Conservation (phyloP, 2,888 invertebrate species). For the Phengaris arion region DNA sequence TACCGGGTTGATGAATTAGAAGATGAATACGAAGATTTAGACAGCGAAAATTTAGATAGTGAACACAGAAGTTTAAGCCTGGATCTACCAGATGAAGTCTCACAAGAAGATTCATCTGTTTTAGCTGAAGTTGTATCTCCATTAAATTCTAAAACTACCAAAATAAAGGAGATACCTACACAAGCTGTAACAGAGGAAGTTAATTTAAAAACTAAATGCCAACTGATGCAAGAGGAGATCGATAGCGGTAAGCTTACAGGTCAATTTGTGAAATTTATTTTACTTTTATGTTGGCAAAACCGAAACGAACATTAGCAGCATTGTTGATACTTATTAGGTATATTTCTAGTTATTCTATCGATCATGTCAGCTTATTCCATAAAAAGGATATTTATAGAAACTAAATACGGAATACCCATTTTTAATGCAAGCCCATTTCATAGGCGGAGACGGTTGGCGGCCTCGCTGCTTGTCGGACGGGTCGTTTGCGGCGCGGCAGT, state of each 20-base stretch:
- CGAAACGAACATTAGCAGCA: background rate
- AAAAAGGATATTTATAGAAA: background rate
- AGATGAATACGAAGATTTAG: constrained; percentile 68
- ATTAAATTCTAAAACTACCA: constrained; percentile 59
- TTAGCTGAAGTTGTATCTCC: constrained; percentile 60
- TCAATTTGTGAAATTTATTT: background rate
- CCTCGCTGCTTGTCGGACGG: constrained; percentile 85
- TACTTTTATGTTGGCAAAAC: no score
- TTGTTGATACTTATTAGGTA: background rate
- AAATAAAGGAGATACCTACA: constrained; percentile 47
- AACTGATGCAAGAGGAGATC: constrained; percentile 71
- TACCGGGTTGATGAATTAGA: constrained; percentile 75
- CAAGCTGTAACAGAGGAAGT: constrained; percentile 55
- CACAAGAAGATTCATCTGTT: constrained; percentile 47
- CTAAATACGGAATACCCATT: no score
- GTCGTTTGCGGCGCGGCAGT: constrained; percentile 87
- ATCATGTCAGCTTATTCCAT: background rate
- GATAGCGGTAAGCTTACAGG: constrained; percentile 57
- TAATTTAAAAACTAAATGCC: constrained; percentile 77
- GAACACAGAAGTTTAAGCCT: constrained; percentile 41
- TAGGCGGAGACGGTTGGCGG: constrained; percentile 68
- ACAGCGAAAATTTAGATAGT: constrained; percentile 45
- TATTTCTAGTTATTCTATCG: background rate
- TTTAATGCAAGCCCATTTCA: background rate
- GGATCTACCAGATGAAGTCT: constrained; percentile 42